Percentiles rank a stretch among this genome's conserved stretches.
These are phyloP conservation scores for Caranx melampygus DNA, from an alignment of 2,113 vertebrate genomes.

Conservation along the genomic window DNA sequence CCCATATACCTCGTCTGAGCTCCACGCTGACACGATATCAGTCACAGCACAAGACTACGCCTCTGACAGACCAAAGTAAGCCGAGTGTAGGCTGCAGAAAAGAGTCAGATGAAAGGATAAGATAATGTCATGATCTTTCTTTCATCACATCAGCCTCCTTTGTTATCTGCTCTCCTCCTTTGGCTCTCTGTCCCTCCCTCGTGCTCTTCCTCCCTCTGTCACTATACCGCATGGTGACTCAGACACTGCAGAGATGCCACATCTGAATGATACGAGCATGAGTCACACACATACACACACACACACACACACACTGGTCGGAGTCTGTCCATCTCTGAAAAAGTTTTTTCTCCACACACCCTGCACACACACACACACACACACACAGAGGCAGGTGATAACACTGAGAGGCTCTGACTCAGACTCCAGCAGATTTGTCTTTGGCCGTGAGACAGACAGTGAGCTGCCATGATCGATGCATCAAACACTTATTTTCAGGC, in stretches of 20 bases:
- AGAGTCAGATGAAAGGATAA: constrained; percentile 63
- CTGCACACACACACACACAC: not conserved
- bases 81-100: constrained; percentile 37
- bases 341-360: not conserved
- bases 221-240: constrained; percentile 82
- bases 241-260: constrained; percentile 80
- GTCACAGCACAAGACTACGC: not conserved
- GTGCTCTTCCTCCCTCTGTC: constrained; percentile 60
- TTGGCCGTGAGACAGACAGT: constrained; percentile 7
- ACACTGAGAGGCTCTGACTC: constrained; percentile 13
- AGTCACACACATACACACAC: constrained; percentile 66
- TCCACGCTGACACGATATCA: constrained; percentile 35
- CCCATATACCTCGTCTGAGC: not conserved
- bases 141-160: constrained; percentile 65
- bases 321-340: constrained; percentile 49
- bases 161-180: constrained; percentile 54
- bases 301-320: constrained; percentile 8
- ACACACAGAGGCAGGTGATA: not conserved
- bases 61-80: constrained; percentile 29
- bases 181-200: constrained; percentile 31
- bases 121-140: constrained; percentile 73
- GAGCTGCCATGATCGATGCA: constrained; percentile 42
- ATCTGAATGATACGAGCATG: constrained; percentile 75
- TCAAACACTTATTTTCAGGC: constrained; percentile 44
- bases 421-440: constrained; percentile 13